A percentile compares a stretch with the other conserved stretches of the same genome.
Evolutionary conservation across 2,113 vertebrate species (phyloP).

Genomic region (Salvelinus namaycush): DNA sequence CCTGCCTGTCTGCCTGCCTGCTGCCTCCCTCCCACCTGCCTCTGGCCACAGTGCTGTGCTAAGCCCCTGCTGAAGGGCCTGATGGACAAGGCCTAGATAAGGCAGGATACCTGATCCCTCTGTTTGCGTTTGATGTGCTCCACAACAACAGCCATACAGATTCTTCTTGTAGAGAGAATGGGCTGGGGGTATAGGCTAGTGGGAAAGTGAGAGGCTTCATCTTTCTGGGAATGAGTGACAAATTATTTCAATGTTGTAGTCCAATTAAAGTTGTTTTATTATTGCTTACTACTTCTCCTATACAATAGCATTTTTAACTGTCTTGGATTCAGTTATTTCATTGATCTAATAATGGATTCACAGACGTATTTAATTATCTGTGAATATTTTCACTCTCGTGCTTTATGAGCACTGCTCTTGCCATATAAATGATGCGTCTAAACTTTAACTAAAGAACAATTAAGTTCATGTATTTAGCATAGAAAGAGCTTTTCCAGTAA

Average conservation of each 20-base stretch:
- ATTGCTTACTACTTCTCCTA: no score
- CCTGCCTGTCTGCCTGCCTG: neutral
- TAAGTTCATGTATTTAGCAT: no score
- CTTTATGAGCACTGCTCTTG: no score
- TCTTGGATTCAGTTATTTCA: no score
- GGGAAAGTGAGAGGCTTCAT: neutral
- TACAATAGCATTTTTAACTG: no score
- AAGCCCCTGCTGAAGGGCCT: slow-evolving; percentile 66
- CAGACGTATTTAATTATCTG: no score
- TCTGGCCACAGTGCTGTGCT: slow-evolving; percentile 42
- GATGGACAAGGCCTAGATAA: slow-evolving; percentile 70
- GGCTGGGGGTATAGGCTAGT: neutral
- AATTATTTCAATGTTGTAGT: neutral
- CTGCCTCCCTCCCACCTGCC: slow-evolving; percentile 29
- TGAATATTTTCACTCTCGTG: no score
- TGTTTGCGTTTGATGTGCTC: slow-evolving; percentile 58
- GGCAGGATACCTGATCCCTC: slow-evolving; percentile 62
- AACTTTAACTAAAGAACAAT: no score
- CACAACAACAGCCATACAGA: slow-evolving; percentile 29
- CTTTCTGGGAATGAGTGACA: neutral
- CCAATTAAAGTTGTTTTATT: neutral
- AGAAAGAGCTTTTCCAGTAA: no score
- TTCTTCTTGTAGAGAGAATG: neutral
- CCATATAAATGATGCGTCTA: no score
- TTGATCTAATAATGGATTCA: no score